Evolutionary conservation across 2,113 vertebrate genomes (phyloP).

Genomic region (Delphinapterus leucas): DNA sequence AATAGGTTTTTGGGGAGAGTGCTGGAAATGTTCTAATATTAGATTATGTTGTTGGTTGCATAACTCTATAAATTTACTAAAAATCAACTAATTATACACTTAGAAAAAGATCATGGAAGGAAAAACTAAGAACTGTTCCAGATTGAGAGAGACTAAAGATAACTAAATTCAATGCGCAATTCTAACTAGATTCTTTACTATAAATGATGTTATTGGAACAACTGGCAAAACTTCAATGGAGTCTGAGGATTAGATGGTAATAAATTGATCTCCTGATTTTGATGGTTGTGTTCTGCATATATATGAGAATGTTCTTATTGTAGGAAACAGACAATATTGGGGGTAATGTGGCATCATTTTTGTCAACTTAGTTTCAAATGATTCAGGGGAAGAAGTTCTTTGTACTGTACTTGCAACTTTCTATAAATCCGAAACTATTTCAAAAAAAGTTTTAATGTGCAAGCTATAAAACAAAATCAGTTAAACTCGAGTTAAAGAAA

Average conservation of each 20-base stretch:
- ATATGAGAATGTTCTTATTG: background rate
- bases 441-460: background rate
- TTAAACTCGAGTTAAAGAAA: slow-evolving; percentile 23
- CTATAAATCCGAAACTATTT: background rate
- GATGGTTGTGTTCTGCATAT: background rate
- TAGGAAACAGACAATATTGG: background rate
- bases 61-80: background rate
- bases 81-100: background rate
- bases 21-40: background rate
- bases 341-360: background rate
- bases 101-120: background rate
- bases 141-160: background rate
- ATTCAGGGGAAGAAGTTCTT: background rate
- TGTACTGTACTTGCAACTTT: background rate
- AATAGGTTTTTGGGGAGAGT: background rate
- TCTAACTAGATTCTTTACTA: background rate
- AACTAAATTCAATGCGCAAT: background rate
- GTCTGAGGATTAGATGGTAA: background rate
- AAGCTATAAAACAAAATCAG: background rate
- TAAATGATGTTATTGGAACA: background rate
- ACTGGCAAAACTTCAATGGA: background rate
- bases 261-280: background rate
- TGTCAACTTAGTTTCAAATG: background rate
- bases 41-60: background rate
- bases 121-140: background rate